A percentile compares a stretch with the other conserved stretches of the same genome.
These are phyloP conservation scores for Phyllopteryx taeniolatus DNA, from an alignment of 2,113 vertebrate species.

Conservation along the genomic window DNA sequence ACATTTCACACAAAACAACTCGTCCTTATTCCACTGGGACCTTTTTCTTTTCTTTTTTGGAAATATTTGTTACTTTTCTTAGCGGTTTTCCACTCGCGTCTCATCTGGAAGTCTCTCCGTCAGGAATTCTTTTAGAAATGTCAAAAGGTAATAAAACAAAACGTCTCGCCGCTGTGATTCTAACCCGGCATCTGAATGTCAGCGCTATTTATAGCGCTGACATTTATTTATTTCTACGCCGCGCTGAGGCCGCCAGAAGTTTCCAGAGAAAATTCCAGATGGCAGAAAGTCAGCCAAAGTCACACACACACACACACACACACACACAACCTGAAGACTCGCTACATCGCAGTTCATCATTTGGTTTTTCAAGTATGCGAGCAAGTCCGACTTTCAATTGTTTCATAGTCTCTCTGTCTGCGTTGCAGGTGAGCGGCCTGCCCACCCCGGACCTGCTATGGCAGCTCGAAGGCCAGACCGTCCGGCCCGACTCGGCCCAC, in stretches of 20 bases:
- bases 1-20: not conserved
- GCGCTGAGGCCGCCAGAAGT: conserved; percentile 32
- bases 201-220: conserved; percentile 58
- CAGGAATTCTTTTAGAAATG: not conserved
- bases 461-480: conserved; percentile 88
- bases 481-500: conserved; percentile 88
- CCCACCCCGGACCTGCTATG: conserved; percentile 94
- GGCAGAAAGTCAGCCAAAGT: not conserved
- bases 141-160: conserved; percentile 7
- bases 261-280: conserved; percentile 6
- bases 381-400: too few species aligned
- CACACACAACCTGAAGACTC: not conserved
- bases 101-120: not conserved
- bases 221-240: conserved; percentile 54
- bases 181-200: conserved; percentile 11
- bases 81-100: not conserved
- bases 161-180: conserved; percentile 20
- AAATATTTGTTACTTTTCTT: not conserved
- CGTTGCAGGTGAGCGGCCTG: conserved; percentile 88
- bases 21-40: not conserved
- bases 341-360: too few species aligned
- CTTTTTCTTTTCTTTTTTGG: not conserved
- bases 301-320: not conserved
- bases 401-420: too few species aligned
- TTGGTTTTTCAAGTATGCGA: too few species aligned